phyloP scores from a whole-genome alignment of 2,797 vertebrate genomes.

The Furcifer pardalis region DNA sequence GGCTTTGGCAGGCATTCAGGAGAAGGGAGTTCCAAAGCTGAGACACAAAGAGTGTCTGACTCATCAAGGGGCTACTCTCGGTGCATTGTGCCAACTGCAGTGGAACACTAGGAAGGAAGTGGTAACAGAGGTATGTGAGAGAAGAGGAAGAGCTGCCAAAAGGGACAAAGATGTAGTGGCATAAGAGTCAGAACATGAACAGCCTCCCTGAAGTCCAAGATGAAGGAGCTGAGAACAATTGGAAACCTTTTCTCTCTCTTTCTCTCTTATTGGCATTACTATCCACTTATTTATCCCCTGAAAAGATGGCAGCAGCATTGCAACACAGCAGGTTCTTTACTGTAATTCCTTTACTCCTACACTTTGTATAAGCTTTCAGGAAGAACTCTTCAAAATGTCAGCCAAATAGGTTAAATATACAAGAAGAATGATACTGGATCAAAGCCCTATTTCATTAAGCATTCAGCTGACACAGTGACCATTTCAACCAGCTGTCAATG shows the following conservation, averaged over 20 bases:
- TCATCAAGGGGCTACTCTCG: conserved; percentile 32
- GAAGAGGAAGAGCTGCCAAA: conserved; percentile 16
- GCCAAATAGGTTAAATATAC: not conserved
- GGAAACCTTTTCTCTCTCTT: not conserved
- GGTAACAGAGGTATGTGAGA: conserved; percentile 21
- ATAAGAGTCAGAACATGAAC: not conserved
- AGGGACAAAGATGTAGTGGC: conserved; percentile 9
- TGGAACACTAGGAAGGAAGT: conserved; percentile 36
- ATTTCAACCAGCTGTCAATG: too few relatives aligned
- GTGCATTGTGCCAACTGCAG: conserved; percentile 3
- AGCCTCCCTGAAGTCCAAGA: not conserved
- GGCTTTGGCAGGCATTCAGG: conserved; percentile 31
- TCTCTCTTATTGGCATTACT: not conserved
- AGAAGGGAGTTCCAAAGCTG: conserved; percentile 31
- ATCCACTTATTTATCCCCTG: not conserved
- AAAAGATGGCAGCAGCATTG: not conserved
- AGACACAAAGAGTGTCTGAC: conserved; percentile 32
- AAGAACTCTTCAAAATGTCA: not conserved
- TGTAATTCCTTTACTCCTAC: too few relatives aligned
- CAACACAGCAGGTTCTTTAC: too few relatives aligned
- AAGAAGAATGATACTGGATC: not conserved
- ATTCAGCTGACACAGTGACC: too few relatives aligned
- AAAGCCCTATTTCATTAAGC: not conserved
- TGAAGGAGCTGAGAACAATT: not conserved
- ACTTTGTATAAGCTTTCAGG: not conserved